Evolutionary conservation across 2,888 invertebrate species (phyloP), one percentile per base, ranked within the genome.

Genomic region (Entomobrya proxima): DNA sequence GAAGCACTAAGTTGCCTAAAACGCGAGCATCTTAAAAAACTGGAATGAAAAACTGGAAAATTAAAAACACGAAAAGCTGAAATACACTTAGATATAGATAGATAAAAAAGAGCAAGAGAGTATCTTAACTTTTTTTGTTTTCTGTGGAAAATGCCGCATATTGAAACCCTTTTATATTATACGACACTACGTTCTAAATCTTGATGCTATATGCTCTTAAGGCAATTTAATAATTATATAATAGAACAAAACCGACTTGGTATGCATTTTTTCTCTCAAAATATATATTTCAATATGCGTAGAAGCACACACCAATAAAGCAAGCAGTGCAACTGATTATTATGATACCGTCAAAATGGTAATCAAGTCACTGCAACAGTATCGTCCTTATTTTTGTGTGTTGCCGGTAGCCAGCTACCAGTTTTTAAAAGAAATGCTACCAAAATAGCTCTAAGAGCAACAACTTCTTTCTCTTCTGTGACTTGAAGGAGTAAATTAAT

Each of bases 11-110:
- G 37, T 11, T 9, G 78, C 78, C 69, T 84, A 61, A 72, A 79
- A 74, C 72, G 78, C 61, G 84, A 79, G 79, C 85, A 58, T 35
- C 77, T 13, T 7, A 50, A 75, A 80, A 79, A 85, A 85, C 85
- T 85, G 85, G 85, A 85, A 85, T 85, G 58, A 64, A 58, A 85
- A 85, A 85, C 75, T 85, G 85, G 85, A 85, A 85, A 85, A 85
- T 85, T 85, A 85, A 85, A 85, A 76, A 52, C 85, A 85, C 85
- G 50, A 85, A 76, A 78, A 77, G 15, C 27, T 24, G 52, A 37
- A 76, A 24, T 44, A 77, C 40, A 40, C 40, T 58, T 77, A 18
- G 35, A 37, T 21, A 82, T 21, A 82, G 58, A 67, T 4, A 64
- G 64, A 9, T 4, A 35, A 37, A 61, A 76, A n/a, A 72, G 40